Evolutionary conservation across 2,797 vertebrate genomes (phyloP).

Genomic region (Cheirogaleus major): DNA sequence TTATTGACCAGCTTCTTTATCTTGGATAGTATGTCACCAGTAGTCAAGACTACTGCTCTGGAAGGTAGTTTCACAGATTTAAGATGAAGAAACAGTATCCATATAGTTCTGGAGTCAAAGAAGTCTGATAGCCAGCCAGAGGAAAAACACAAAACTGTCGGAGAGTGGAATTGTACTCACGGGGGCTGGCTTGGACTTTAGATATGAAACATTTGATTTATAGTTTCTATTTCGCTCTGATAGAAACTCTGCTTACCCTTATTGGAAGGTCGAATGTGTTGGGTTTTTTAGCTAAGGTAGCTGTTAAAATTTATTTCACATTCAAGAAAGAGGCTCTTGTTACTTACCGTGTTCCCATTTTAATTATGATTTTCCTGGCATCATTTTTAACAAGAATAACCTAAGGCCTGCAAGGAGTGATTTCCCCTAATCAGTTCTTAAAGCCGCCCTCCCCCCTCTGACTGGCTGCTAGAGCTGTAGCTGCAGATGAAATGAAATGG

Average conservation of each 20-base stretch:
- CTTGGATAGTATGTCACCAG: constrained; percentile 49
- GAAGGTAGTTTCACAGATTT: constrained; percentile 64
- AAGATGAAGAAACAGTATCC: constrained; percentile 67
- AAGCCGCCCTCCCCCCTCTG: neutral
- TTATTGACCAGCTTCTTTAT: constrained; percentile 59
- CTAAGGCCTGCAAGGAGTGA: constrained; percentile 59
- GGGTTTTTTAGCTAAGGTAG: constrained; percentile 65
- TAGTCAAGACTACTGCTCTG: constrained; percentile 57
- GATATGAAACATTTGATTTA: constrained; percentile 79
- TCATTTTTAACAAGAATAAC: constrained; percentile 77
- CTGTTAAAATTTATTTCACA: constrained; percentile 75
- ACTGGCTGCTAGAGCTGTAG: neutral
- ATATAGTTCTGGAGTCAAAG: neutral
- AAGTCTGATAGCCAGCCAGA: constrained; percentile 26
- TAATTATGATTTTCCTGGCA: constrained; percentile 78
- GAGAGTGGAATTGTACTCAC: constrained; percentile 66
- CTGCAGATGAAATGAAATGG: constrained; percentile 39
- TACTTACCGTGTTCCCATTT: constrained; percentile 66
- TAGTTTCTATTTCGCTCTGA: constrained; percentile 76
- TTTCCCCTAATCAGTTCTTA: constrained; percentile 68
- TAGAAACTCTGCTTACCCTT: constrained; percentile 75
- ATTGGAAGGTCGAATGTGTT: constrained; percentile 73
- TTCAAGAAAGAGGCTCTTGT: constrained; percentile 68
- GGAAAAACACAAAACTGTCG: neutral
- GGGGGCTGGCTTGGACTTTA: constrained; percentile 54